phyloP scores from a whole-genome alignment of 1,140 invertebrate species.

The Potamilus streckersoni region DNA sequence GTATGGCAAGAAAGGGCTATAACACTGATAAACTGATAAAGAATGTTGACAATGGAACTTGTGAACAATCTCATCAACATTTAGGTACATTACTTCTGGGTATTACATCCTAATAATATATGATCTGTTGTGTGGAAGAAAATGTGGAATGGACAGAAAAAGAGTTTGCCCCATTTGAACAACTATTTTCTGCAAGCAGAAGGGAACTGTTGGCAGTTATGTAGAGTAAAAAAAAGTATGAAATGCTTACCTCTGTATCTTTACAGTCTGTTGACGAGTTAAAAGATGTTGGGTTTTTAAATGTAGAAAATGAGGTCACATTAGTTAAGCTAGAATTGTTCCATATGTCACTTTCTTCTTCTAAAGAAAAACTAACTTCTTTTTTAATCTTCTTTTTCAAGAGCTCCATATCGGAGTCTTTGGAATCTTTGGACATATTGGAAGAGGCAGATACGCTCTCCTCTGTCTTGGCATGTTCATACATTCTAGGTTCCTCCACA shows the following conservation, averaged over 20 bases:
- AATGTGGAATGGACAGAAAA: no score
- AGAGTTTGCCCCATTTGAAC: no score
- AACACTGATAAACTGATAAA: no score
- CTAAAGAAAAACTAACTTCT: slow-evolving; percentile 58
- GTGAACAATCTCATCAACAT: no score
- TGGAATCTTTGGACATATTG: slow-evolving; percentile 45
- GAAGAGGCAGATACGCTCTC: slow-evolving; percentile 40
- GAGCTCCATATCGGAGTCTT: slow-evolving; percentile 47
- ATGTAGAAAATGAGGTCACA: slow-evolving; percentile 48
- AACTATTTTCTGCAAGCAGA: no score
- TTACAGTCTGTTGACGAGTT: slow-evolving; percentile 34
- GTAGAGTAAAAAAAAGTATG: no score
- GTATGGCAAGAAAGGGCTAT: no score
- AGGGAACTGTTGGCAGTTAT: no score
- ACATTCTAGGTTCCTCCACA: slow-evolving; percentile 37
- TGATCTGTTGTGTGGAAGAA: no score
- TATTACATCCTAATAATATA: no score
- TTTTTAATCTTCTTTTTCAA: slow-evolving; percentile 53
- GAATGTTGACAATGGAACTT: no score
- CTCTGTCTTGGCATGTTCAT: slow-evolving; percentile 20
- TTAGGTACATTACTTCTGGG: no score
- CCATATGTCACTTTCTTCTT: slow-evolving; percentile 41
- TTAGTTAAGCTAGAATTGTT: slow-evolving; percentile 45
- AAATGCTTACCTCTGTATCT: slow-evolving; percentile 33
- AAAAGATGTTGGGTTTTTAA: slow-evolving; percentile 42